These are phyloP conservation scores for Drosophila fungiperda DNA, from an alignment of 2,888 invertebrate species.

Conservation along the genomic window DNA sequence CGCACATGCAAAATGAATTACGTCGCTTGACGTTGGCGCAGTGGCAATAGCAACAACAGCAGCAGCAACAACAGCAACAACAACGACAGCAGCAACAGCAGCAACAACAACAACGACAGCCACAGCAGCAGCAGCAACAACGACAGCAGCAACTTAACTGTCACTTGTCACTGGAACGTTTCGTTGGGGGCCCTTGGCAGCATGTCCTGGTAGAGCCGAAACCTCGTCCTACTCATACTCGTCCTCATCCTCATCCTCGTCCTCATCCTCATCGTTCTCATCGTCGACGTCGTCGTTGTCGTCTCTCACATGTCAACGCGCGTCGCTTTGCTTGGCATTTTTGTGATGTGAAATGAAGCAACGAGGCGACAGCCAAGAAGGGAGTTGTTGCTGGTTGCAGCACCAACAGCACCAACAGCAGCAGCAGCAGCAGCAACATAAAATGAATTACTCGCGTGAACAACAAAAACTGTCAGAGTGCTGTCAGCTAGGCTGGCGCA, in stretches of 20 bases:
- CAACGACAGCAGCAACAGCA: background rate
- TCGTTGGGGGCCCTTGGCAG: conserved; percentile 60
- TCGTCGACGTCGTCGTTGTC: conserved; percentile 44
- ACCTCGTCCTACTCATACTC: conserved; percentile 1
- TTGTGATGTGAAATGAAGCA: conserved; percentile 81
- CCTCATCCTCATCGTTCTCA: conserved; percentile 1
- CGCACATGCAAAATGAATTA: conserved; percentile 81
- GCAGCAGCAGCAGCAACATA: conserved; percentile 70
- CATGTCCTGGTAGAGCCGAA: conserved; percentile 64
- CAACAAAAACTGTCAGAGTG: conserved; percentile 84
- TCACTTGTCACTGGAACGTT: conserved; percentile 83
- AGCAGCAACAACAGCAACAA: conserved; percentile 19
- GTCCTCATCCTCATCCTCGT: conserved; percentile 6
- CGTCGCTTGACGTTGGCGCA: conserved; percentile 65
- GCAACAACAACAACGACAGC: conserved; percentile 15
- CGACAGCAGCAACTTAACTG: conserved; percentile 82
- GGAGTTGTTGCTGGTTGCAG: conserved; percentile 55
- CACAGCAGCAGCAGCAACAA: conserved; percentile 29
- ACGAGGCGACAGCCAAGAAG: conserved; percentile 81
- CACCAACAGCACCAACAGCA: conserved; percentile 27
- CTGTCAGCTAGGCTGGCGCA: conserved; percentile 79
- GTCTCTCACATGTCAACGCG: conserved; percentile 84
- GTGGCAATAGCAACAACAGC: conserved; percentile 30
- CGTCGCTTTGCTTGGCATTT: conserved; percentile 81
- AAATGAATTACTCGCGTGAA: conserved; percentile 85